Conservation (phyloP, 2,113 vertebrate species). For the Paracanthobrama guichenoti region DNA sequence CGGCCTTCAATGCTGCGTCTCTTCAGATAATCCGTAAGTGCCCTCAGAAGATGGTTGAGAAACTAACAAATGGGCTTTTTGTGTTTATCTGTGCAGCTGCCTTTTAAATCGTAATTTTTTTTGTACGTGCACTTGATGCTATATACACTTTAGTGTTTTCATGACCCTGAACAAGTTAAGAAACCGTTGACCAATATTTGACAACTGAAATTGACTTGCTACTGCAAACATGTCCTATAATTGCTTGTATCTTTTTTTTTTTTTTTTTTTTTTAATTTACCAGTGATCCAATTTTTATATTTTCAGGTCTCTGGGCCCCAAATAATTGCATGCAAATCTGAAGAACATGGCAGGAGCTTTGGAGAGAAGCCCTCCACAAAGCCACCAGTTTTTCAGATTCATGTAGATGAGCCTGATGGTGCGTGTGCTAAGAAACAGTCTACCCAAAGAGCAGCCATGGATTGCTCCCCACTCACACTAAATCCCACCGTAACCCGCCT, state of each 20-base stretch:
- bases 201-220: background rate
- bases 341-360: constrained; percentile 68
- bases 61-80: background rate
- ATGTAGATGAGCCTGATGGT: constrained; percentile 85
- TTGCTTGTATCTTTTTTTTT: background rate
- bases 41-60: background rate
- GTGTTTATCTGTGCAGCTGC: no score
- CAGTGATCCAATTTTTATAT: background rate
- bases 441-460: constrained; percentile 49
- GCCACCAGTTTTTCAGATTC: constrained; percentile 78
- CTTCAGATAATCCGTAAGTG: background rate
- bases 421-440: constrained; percentile 64
- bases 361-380: constrained; percentile 71
- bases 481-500: constrained; percentile 72
- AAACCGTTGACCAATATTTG: background rate
- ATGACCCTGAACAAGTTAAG: background rate
- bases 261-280: no score
- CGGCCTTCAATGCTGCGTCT: background rate
- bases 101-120: no score
- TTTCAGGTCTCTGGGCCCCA: constrained; percentile 67
- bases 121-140: no score
- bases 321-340: constrained; percentile 69
- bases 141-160: no score
- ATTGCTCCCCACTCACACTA: constrained; percentile 68
- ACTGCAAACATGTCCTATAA: background rate